phyloP scores from a whole-genome alignment of 2,888 invertebrate genomes.

The Crepidodera aurea region DNA sequence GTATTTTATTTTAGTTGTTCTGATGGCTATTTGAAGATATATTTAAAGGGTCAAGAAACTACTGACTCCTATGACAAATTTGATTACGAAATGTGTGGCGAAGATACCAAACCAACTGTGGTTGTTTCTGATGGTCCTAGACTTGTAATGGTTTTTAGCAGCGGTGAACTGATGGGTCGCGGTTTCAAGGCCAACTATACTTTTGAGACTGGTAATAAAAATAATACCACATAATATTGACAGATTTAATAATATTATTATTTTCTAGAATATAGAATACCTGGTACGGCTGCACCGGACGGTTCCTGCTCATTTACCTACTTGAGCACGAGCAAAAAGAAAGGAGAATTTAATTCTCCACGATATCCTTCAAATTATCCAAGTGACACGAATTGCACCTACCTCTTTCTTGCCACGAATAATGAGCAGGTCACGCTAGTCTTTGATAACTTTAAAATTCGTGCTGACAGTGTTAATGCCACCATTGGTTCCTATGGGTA shows the following conservation, averaged over 20 bases:
- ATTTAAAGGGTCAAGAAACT: constrained; percentile 90
- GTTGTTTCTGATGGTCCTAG: constrained; percentile 91
- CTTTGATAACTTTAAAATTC: constrained; percentile 91
- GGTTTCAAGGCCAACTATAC: constrained; percentile 91
- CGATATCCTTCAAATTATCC: constrained; percentile 97
- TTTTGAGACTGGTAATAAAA: constrained; percentile 79
- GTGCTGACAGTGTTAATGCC: constrained; percentile 81
- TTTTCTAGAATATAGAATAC: constrained; percentile 85
- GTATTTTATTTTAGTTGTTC: constrained; percentile 71
- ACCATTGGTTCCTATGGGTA: constrained; percentile 80
- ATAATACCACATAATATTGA: neutral
- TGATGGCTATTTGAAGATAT: constrained; percentile 90
- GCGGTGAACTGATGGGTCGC: constrained; percentile 87
- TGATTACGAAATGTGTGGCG: constrained; percentile 92
- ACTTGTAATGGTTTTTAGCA: constrained; percentile 94
- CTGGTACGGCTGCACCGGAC: constrained; percentile 92
- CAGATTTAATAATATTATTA: neutral
- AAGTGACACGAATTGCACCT: constrained; percentile 93
- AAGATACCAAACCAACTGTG: constrained; percentile 75
- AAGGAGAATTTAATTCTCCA: constrained; percentile 94
- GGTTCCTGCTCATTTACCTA: constrained; percentile 93
- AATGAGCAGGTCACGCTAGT: constrained; percentile 91
- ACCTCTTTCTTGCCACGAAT: constrained; percentile 84
- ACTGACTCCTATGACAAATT: constrained; percentile 93
- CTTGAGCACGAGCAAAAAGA: constrained; percentile 84